These are phyloP conservation scores for Heliconius himera DNA, from an alignment of 1,140 invertebrate species.

Conservation along the genomic window DNA sequence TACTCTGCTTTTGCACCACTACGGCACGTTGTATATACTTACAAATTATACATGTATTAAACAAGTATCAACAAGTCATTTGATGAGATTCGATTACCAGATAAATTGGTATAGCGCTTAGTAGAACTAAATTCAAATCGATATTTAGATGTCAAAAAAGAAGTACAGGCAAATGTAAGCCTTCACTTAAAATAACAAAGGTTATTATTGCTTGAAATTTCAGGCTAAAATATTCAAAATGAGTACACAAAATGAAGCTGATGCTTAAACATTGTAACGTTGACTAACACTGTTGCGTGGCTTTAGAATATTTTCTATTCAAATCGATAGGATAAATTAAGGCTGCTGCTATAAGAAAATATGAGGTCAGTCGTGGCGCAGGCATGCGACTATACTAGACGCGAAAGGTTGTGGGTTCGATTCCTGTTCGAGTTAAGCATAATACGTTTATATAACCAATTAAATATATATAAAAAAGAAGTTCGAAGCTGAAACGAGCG, in stretches of 20 bases:
- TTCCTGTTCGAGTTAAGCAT: no score
- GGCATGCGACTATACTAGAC: no score
- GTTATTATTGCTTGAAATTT: background rate
- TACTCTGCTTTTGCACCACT: no score
- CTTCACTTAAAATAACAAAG: background rate
- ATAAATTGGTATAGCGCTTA: background rate
- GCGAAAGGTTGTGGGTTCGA: no score
- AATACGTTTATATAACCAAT: no score
- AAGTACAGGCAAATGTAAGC: background rate
- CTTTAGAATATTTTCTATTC: background rate
- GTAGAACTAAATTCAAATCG: conserved; percentile 10
- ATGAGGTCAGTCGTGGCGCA: background rate
- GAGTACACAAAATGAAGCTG: conserved; percentile 3
- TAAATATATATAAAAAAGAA: no score
- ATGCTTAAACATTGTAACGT: background rate
- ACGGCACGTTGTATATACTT: no score
- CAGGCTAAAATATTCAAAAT: background rate
- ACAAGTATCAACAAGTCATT: background rate
- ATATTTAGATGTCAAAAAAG: background rate
- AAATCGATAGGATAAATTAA: background rate
- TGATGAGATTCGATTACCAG: background rate
- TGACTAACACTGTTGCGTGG: background rate
- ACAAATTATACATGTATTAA: background rate
- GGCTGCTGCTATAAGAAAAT: background rate
- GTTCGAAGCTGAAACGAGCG: no score